Conservation (phyloP, 2,113 vertebrate genomes). For the Labeo catla region DNA sequence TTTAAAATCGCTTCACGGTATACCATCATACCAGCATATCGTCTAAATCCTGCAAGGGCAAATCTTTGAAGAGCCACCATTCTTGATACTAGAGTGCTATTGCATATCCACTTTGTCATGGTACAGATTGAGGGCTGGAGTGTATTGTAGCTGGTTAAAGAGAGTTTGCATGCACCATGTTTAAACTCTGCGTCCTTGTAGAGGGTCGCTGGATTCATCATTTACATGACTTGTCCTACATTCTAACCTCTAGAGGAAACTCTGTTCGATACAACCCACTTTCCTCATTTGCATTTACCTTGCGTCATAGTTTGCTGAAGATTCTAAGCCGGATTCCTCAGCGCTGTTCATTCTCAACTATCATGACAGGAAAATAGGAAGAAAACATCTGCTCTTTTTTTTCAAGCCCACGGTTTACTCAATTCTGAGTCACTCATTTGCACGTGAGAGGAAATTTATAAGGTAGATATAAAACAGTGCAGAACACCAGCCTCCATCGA, state of each 20-base stretch:
- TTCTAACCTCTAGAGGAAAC: conserved; percentile 52
- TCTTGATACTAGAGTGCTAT: not conserved
- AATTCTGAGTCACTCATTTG: conserved; percentile 7
- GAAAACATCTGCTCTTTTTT: not conserved
- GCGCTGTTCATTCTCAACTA: not conserved
- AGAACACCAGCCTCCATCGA: not conserved
- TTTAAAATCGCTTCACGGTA: not conserved
- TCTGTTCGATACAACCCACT: not conserved
- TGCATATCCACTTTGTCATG: not conserved
- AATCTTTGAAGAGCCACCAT: not conserved
- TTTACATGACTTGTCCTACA: conserved; percentile 56
- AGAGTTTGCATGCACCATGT: not conserved
- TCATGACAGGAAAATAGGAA: not conserved
- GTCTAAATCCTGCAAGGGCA: not conserved
- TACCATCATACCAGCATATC: not conserved
- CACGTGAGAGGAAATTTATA: not conserved
- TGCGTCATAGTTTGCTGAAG: not conserved
- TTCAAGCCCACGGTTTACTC: not conserved
- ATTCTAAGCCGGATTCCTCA: not conserved
- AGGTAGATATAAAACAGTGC: not conserved
- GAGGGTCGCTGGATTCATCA: not conserved
- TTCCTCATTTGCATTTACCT: conserved; percentile 19
- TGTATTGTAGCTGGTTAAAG: not conserved
- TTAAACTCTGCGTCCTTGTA: not conserved
- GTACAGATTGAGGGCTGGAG: not conserved